Conservation (phyloP, 2,888 invertebrate genomes). For the Trachelus troglodyta region DNA sequence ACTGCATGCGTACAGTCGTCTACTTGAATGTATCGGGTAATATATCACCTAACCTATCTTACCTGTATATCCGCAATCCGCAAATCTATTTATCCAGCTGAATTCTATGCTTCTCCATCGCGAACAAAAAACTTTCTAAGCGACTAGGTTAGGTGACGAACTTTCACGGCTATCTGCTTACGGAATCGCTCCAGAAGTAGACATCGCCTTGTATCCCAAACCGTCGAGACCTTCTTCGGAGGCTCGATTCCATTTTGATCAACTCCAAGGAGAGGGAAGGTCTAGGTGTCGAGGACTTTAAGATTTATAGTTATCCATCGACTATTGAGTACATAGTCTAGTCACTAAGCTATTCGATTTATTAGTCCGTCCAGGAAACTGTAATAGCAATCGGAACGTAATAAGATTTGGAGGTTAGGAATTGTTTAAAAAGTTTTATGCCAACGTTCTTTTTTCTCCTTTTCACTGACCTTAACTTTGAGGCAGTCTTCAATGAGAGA, state of each 20-base stretch:
- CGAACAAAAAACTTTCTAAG: slow-evolving; percentile 39
- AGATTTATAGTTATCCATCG: neutral
- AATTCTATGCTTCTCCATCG: neutral
- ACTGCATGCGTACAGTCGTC: neutral
- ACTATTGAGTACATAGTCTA: neutral
- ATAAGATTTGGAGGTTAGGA: neutral
- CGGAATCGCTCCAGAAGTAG: slow-evolving; percentile 29
- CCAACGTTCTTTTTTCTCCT: neutral
- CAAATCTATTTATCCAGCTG: neutral
- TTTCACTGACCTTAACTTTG: neutral
- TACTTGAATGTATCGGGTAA: neutral
- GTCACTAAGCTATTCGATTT: neutral
- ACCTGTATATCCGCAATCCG: neutral
- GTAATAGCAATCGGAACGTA: neutral
- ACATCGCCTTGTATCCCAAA: neutral
- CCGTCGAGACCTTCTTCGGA: neutral
- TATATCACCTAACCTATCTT: neutral
- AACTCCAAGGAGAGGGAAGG: neutral
- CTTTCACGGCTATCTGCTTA: slow-evolving; percentile 42
- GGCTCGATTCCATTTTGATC: neutral
- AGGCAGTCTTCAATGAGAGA: neutral
- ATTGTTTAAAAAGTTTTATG: neutral
- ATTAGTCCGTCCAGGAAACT: neutral
- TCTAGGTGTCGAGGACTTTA: neutral
- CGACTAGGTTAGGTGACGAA: slow-evolving; percentile 37